A percentile compares a stretch with the other conserved stretches of the same genome.
These are phyloP conservation scores for Ceratosolen solmsi DNA, from an alignment of 1,140 invertebrate genomes.

Conservation along the genomic window DNA sequence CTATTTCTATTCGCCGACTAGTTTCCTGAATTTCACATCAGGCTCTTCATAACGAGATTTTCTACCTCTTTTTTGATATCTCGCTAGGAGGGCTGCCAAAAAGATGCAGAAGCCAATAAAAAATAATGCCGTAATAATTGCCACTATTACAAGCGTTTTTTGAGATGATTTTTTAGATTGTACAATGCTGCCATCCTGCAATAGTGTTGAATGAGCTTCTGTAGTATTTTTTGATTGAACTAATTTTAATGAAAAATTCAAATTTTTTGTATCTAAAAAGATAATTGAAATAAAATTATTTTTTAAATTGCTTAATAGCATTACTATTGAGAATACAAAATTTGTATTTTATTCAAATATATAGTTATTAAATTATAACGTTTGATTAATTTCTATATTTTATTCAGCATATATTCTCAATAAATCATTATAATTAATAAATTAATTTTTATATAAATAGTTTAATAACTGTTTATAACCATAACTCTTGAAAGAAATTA, in stretches of 20 bases:
- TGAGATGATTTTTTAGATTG: constrained; percentile 40
- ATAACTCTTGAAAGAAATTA: not conserved
- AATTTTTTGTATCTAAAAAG: constrained; percentile 49
- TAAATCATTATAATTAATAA: constrained; percentile 17
- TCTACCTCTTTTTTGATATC: constrained; percentile 72
- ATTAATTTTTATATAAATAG: not conserved
- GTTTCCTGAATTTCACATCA: constrained; percentile 66
- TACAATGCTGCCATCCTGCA: not conserved
- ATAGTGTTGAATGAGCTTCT: constrained; percentile 18
- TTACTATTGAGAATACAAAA: too few species aligned
- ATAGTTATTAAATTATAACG: too few species aligned
- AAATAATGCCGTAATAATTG: constrained; percentile 58
- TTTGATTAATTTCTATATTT: too few species aligned
- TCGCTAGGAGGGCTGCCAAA: constrained; percentile 64
- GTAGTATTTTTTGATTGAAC: constrained; percentile 27
- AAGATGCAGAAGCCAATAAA: constrained; percentile 64
- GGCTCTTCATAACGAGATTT: constrained; percentile 58
- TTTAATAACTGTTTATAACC: too few species aligned
- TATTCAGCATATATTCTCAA: too few species aligned
- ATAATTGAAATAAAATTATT: constrained; percentile 1
- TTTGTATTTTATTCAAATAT: too few species aligned
- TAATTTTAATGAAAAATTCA: constrained; percentile 8
- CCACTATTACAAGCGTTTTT: constrained; percentile 31
- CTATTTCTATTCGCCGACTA: constrained; percentile 60
- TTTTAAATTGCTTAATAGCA: not conserved